These are phyloP conservation scores for Leptobrachium ailaonicum DNA, from an alignment of 2,113 vertebrate species.

Conservation along the genomic window DNA sequence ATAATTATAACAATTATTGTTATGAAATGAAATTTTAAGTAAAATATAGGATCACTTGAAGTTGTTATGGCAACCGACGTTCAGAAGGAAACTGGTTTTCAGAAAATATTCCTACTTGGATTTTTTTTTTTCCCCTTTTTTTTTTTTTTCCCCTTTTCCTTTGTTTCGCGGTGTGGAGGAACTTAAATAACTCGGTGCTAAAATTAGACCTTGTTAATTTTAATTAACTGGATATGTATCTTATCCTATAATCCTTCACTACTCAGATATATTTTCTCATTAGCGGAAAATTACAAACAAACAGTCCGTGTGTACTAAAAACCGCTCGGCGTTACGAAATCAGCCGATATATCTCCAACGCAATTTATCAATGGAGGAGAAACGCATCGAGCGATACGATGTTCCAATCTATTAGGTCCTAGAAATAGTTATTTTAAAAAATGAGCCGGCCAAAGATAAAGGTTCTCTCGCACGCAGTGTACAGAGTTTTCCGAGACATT, in stretches of 20 bases:
- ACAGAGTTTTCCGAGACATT: slow-evolving; percentile 12
- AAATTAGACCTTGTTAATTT: slow-evolving; percentile 51
- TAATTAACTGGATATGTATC: slow-evolving; percentile 51
- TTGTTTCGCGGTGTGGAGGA: slow-evolving; percentile 35
- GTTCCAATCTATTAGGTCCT: slow-evolving; percentile 35
- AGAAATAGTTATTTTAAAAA: slow-evolving; percentile 36
- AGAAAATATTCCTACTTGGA: slow-evolving; percentile 41
- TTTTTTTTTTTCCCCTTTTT: neutral
- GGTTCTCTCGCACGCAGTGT: slow-evolving; percentile 1
- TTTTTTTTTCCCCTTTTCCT: neutral
- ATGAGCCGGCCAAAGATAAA: slow-evolving; percentile 21
- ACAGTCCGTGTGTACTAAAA: slow-evolving; percentile 45
- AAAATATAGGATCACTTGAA: slow-evolving; percentile 50
- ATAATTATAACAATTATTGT: slow-evolving; percentile 52
- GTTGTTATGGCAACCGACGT: slow-evolving; percentile 46
- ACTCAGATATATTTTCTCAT: slow-evolving; percentile 50
- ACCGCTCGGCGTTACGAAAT: slow-evolving; percentile 41
- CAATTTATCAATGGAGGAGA: slow-evolving; percentile 45
- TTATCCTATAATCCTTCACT: slow-evolving; percentile 51
- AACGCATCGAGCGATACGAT: slow-evolving; percentile 31
- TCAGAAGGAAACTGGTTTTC: slow-evolving; percentile 33
- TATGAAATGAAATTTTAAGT: slow-evolving; percentile 51
- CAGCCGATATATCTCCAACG: slow-evolving; percentile 43
- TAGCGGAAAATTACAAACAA: slow-evolving; percentile 47
- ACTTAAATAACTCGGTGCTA: slow-evolving; percentile 46